These are phyloP conservation scores for Macrotis lagotis DNA, from an alignment of 2,113 vertebrate species.

Conservation along the genomic window DNA sequence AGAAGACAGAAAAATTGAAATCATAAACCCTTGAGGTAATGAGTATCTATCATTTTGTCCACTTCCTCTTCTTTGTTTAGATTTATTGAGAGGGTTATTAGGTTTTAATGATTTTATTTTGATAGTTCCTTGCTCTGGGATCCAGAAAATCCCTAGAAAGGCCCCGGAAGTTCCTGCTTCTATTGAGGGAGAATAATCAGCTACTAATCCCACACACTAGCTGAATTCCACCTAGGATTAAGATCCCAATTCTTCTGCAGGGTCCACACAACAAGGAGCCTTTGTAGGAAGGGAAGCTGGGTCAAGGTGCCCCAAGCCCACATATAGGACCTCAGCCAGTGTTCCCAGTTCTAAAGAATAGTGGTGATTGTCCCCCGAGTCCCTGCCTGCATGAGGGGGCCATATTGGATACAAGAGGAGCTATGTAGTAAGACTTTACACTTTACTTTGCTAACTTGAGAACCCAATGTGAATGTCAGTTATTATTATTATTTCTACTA, in stretches of 20 bases:
- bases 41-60: neutral
- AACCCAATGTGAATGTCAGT: neutral
- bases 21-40: neutral
- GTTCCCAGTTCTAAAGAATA: neutral
- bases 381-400: neutral
- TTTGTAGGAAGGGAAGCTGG: neutral
- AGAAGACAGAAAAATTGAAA: neutral
- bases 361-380: neutral
- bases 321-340: neutral
- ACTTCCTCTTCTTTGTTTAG: neutral
- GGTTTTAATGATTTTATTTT: neutral
- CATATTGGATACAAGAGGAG: neutral
- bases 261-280: neutral
- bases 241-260: neutral
- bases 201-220: neutral
- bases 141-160: neutral
- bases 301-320: neutral
- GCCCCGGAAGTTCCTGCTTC: neutral
- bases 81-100: neutral
- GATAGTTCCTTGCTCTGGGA: neutral
- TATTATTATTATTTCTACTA: neutral
- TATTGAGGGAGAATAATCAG: neutral
- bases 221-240: neutral
- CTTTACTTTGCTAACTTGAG: neutral
- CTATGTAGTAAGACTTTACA: neutral